A percentile compares a stretch with the other conserved stretches of the same genome.
These are phyloP conservation scores for Branchinecta lindahli DNA, from an alignment of 1,140 invertebrate species.

Conservation along the genomic window DNA sequence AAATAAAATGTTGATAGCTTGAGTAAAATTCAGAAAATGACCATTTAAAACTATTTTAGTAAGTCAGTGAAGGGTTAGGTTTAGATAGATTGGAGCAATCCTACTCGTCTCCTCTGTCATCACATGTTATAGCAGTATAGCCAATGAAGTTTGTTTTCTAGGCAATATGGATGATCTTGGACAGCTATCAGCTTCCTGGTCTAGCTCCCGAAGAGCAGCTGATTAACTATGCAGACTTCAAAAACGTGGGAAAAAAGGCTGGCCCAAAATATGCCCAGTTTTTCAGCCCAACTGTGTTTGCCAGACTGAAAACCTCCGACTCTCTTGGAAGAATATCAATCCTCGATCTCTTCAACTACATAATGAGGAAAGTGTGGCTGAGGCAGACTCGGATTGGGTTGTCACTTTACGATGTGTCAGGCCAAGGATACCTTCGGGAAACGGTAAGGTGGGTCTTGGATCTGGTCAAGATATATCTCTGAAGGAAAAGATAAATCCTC, in stretches of 20 bases:
- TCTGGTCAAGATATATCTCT: slow-evolving; percentile 17
- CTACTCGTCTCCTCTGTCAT: too few relatives aligned
- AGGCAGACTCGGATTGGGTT: slow-evolving; percentile 82
- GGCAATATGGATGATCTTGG: slow-evolving; percentile 61
- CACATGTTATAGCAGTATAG: too few relatives aligned
- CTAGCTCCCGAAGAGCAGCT: slow-evolving; percentile 55
- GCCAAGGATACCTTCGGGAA: slow-evolving; percentile 80
- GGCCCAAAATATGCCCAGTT: slow-evolving; percentile 54
- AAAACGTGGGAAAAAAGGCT: slow-evolving; percentile 50
- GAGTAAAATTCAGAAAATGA: too few relatives aligned
- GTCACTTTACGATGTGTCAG: slow-evolving; percentile 79
- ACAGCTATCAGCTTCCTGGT: slow-evolving; percentile 57
- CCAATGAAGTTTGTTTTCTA: slow-evolving; percentile 24
- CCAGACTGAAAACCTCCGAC: slow-evolving; percentile 65
- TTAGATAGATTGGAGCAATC: too few relatives aligned
- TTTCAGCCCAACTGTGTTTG: slow-evolving; percentile 68
- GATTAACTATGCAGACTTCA: slow-evolving; percentile 70
- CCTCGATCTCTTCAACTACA: slow-evolving; percentile 79
- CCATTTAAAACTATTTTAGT: too few relatives aligned
- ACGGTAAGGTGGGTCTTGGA: slow-evolving; percentile 38
- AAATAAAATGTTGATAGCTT: too few relatives aligned
- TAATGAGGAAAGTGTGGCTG: slow-evolving; percentile 86
- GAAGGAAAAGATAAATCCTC: neutral
- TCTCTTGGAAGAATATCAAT: slow-evolving; percentile 62
- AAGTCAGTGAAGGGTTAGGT: too few relatives aligned